Evolutionary conservation across 1,140 invertebrate genomes (phyloP).

Genomic region (Asbolus verrucosus): DNA sequence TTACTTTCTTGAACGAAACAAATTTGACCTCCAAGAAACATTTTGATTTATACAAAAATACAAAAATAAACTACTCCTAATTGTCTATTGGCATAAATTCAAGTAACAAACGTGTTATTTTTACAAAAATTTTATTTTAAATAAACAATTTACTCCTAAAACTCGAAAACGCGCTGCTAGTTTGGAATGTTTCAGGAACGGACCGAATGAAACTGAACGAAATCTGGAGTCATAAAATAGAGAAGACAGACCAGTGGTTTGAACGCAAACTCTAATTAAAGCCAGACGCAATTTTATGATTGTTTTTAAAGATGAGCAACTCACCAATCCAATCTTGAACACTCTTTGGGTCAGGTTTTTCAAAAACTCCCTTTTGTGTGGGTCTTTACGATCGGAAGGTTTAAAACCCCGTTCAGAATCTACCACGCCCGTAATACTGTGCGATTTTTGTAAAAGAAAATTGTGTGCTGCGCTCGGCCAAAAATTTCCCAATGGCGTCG

Average conservation of each 20-base stretch:
- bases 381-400: slow-evolving; percentile 85
- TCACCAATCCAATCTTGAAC: slow-evolving; percentile 83
- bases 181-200: slow-evolving; percentile 40
- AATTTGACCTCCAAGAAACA: slow-evolving; percentile 62
- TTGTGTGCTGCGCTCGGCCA: slow-evolving; percentile 44
- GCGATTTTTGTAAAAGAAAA: slow-evolving; percentile 55
- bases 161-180: slow-evolving; percentile 5
- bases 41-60: slow-evolving; percentile 46
- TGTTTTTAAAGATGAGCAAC: slow-evolving; percentile 60
- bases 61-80: slow-evolving; percentile 18
- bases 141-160: slow-evolving; percentile 13
- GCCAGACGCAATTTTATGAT: slow-evolving; percentile 23
- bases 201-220: slow-evolving; percentile 36
- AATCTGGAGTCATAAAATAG: slow-evolving; percentile 21
- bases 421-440: slow-evolving; percentile 59
- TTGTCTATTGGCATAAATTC: slow-evolving; percentile 44
- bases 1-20: slow-evolving; percentile 48
- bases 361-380: slow-evolving; percentile 82
- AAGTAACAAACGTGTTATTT: slow-evolving; percentile 42
- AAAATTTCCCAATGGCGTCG: slow-evolving; percentile 36
- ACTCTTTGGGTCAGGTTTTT: slow-evolving; percentile 82
- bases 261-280: slow-evolving; percentile 13
- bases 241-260: slow-evolving; percentile 2
- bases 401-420: slow-evolving; percentile 78
- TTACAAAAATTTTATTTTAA: slow-evolving; percentile 24